Evolutionary conservation across 2,797 vertebrate genomes (phyloP).

Genomic region (Delichon dasypus): DNA sequence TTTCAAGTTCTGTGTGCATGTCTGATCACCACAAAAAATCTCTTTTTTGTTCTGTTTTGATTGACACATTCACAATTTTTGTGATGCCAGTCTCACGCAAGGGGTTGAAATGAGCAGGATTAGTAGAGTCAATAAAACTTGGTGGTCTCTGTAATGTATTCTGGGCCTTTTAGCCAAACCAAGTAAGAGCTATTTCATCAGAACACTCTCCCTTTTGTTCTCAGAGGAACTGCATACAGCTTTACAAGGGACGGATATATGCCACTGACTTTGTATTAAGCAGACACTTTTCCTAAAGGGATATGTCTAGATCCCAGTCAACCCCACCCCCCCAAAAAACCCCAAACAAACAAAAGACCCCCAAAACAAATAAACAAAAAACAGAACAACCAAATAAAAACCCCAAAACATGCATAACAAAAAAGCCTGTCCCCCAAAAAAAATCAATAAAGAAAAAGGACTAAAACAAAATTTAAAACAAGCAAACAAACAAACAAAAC

Average conservation of each 20-base stretch:
- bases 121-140: not conserved
- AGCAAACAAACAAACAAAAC: not conserved
- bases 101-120: not conserved
- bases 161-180: not conserved
- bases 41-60: not conserved
- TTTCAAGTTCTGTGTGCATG: not conserved
- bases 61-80: not conserved
- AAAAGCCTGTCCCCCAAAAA: rapidly evolving
- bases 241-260: not conserved
- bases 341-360: not conserved
- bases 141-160: not conserved
- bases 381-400: not conserved
- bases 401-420: not conserved
- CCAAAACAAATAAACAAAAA: not conserved
- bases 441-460: not conserved
- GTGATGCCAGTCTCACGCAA: not conserved
- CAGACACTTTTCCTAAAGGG: not conserved
- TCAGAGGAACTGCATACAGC: not conserved
- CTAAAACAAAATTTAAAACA: not conserved
- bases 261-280: not conserved
- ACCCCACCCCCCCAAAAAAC: not conserved
- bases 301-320: not conserved
- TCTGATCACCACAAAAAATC: not conserved
- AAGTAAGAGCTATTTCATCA: not conserved
- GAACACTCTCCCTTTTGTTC: conserved; percentile 6